A percentile compares a stretch with the other conserved stretches of the same genome.
phyloP scores from a whole-genome alignment of 2,113 vertebrate genomes.

The Amia ocellicauda region DNA sequence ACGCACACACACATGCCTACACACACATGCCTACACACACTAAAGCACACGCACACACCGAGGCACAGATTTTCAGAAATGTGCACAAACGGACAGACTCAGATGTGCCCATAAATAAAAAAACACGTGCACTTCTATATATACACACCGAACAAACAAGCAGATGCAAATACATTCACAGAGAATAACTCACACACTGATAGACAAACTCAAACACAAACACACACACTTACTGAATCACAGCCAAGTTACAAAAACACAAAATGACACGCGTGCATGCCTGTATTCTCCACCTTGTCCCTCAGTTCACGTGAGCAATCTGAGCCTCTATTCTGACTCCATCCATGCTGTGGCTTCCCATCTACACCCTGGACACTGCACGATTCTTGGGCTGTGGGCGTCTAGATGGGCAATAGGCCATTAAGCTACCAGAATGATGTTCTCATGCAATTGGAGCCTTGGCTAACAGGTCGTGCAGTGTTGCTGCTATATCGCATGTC shows the following conservation, averaged over 20 bases:
- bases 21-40: too few relatives aligned
- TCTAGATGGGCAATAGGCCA: background rate
- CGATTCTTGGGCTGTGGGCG: background rate
- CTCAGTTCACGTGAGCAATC: too few relatives aligned
- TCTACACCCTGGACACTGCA: background rate
- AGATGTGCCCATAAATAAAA: too few relatives aligned
- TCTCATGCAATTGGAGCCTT: constrained; percentile 58
- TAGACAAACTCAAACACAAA: background rate
- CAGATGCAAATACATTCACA: constrained; percentile 1
- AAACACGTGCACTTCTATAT: too few relatives aligned
- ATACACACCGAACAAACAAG: too few relatives aligned
- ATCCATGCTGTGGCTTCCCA: background rate
- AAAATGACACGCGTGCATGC: background rate
- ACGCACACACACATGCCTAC: too few relatives aligned
- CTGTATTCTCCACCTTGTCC: too few relatives aligned
- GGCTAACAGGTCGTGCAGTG: constrained; percentile 40
- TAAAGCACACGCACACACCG: too few relatives aligned
- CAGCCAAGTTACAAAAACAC: background rate
- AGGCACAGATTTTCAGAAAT: too few relatives aligned
- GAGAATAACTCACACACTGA: constrained; percentile 1
- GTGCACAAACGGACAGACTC: too few relatives aligned
- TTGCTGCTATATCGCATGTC: constrained; percentile 48
- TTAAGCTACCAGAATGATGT: constrained; percentile 29
- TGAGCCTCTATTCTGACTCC: background rate
- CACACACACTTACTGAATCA: constrained; percentile 7